A percentile compares a stretch with the other conserved stretches of the same genome.
These are phyloP conservation scores for Mormyrus proboscirostris DNA, from an alignment of 2,797 vertebrate genomes.

Conservation along the genomic window DNA sequence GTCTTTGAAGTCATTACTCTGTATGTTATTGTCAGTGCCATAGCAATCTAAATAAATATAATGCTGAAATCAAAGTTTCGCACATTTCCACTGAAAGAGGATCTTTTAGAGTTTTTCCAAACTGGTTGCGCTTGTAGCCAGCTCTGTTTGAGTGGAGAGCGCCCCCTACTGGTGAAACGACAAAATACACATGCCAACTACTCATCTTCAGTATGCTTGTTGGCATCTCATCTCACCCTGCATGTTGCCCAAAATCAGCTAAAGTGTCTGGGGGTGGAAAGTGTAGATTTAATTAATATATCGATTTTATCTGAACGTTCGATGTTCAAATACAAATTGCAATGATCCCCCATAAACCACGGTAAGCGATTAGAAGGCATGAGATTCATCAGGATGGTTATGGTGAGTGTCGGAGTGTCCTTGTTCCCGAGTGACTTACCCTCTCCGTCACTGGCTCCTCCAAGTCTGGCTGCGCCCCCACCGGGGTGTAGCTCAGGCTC, in stretches of 20 bases:
- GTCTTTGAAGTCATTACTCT: neutral
- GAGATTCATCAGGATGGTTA: neutral
- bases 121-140: neutral
- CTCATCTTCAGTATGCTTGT: neutral
- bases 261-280: neutral
- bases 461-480: neutral
- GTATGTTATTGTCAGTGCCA: neutral
- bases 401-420: neutral
- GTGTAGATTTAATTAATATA: neutral
- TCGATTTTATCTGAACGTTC: neutral
- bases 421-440: neutral
- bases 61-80: neutral
- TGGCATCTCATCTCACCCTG: neutral
- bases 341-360: neutral
- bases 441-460: neutral
- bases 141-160: neutral
- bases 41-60: neutral
- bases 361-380: neutral
- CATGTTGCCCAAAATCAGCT: neutral
- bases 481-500: neutral
- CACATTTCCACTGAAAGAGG: neutral
- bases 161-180: constrained; percentile 11
- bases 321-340: neutral
- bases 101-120: neutral
- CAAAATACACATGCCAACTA: neutral